Evolutionary conservation across 2,888 invertebrate species (phyloP), one percentile per base, ranked within the genome.

Genomic region (Itoplectis maculator): DNA sequence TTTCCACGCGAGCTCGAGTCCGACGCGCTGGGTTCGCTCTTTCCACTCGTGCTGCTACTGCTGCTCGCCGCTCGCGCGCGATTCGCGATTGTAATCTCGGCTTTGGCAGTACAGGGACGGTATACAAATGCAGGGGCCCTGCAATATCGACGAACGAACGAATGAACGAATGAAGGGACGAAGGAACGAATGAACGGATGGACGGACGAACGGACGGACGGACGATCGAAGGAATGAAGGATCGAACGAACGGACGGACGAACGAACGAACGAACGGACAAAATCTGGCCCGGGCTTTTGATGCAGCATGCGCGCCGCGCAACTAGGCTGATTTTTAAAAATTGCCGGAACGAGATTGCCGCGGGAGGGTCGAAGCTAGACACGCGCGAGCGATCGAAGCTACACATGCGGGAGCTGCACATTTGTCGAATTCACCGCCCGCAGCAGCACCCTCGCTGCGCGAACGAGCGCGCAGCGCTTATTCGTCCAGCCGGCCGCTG

Each of bases 41-140:
- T n/a, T n/a, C n/a, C n/a, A n/a, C n/a, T n/a, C n/a, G n/a, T n/a
- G n/a, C n/a, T n/a, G n/a, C n/a, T n/a, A n/a, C 79, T 29, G 35
- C 56, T 29, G 59, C 68, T 73, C 77, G 70, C 79, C 79, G 74
- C 69, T 70, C 73, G 65, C 70, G 42, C 59, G 35, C 79, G 66
- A 72, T 59, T 72, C 59, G 49, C 82, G 74, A 82, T 82, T 82
- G 79, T 82, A 79, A 82, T 82, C 82, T 82, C 82, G 56, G 70
- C 73, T 81, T 78, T 78, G 42, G 78, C 73, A 81, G 73, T 81
- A 73, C 69, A 13, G 63, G 73, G 78, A 81, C 78, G 78, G 73
- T 56, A 68, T 23, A 77, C 51, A 42, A 63, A 51, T 35, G 29
- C 29, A 5, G 68, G 69, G 45, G 72, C 29, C 56, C 63, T 45